Evolutionary conservation across 1,140 invertebrate species (phyloP).

Genomic region (Heliconius congener): DNA sequence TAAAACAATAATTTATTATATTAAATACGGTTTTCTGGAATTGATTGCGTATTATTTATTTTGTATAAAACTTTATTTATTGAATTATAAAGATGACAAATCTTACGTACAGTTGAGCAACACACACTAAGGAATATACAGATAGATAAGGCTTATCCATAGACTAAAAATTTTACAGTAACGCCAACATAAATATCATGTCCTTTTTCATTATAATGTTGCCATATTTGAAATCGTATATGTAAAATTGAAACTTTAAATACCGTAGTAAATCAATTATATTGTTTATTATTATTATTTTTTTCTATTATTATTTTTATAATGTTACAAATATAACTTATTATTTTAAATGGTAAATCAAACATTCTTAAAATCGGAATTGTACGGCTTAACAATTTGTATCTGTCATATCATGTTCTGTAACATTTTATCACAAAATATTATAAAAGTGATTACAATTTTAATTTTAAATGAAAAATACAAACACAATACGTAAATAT

Average conservation of each 20-base stretch:
- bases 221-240: background rate
- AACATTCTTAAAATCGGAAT: too few relatives aligned
- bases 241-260: too few relatives aligned
- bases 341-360: too few relatives aligned
- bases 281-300: constrained; percentile 1
- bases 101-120: constrained; percentile 35
- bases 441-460: too few relatives aligned
- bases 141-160: background rate
- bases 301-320: background rate
- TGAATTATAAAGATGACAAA: constrained; percentile 23
- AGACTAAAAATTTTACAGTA: constrained; percentile 6
- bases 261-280: too few relatives aligned
- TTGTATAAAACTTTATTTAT: constrained; percentile 24
- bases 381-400: too few relatives aligned
- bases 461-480: too few relatives aligned
- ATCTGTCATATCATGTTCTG: too few relatives aligned
- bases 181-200: constrained; percentile 5
- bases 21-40: background rate
- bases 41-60: background rate
- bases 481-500: too few relatives aligned
- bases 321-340: too few relatives aligned
- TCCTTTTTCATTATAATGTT: background rate
- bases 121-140: constrained; percentile 6
- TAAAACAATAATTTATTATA: constrained; percentile 7
- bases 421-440: too few relatives aligned